Percentiles rank a stretch among this genome's conserved stretches.
Conservation (phyloP, 2,113 vertebrate genomes). For the Heptranchias perlo region DNA sequence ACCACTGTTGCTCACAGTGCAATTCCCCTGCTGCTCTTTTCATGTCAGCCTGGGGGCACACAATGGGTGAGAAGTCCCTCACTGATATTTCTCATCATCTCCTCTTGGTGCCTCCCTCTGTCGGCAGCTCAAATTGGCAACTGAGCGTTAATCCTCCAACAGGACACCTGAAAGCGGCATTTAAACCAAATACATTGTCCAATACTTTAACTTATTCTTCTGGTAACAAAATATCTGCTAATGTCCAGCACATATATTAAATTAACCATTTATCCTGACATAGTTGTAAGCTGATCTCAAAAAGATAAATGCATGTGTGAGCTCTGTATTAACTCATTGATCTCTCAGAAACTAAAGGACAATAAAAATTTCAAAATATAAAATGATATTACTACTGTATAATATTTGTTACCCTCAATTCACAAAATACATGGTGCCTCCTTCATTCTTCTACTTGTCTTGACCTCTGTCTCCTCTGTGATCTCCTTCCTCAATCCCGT, state of each 20-base stretch:
- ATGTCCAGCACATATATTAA: no score
- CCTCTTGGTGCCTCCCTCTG: neutral
- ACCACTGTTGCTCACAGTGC: neutral
- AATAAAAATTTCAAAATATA: neutral
- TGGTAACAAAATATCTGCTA: no score
- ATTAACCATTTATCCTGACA: no score
- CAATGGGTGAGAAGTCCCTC: neutral
- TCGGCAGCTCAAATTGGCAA: neutral
- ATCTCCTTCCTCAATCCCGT: no score
- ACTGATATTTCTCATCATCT: neutral
- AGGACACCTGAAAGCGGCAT: neutral
- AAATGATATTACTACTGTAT: neutral
- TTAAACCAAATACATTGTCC: neutral
- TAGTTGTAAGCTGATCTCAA: no score
- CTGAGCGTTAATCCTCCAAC: no score
- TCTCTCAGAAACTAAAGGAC: neutral
- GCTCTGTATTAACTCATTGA: neutral
- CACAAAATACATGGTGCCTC: neutral
- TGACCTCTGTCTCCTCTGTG: no score
- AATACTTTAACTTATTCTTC: neutral
- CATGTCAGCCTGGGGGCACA: no score
- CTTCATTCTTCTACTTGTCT: neutral
- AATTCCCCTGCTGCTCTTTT: neutral
- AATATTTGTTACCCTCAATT: neutral
- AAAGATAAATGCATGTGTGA: no score